These are phyloP conservation scores for Amphiprion ocellaris DNA, from an alignment of 2,113 vertebrate species.

Conservation along the genomic window DNA sequence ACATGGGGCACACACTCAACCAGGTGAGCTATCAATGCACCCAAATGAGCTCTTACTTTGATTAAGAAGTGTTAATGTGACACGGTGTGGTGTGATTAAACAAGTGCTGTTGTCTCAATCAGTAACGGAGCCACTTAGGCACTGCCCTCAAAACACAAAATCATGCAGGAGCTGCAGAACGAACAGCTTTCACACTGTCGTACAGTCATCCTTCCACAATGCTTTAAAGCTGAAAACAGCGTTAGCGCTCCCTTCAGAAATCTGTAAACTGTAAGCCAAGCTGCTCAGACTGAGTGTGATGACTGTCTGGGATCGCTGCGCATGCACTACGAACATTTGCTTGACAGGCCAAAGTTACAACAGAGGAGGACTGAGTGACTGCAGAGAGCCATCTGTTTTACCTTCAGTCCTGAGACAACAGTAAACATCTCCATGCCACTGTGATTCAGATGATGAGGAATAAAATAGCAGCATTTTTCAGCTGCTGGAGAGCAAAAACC, in stretches of 20 bases:
- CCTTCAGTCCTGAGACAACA: conserved; percentile 24
- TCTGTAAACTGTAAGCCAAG: conserved; percentile 33
- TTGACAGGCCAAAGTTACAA: conserved; percentile 47
- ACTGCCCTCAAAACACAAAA: conserved; percentile 25
- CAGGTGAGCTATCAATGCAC: too few species aligned
- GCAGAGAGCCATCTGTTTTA: conserved; percentile 55
- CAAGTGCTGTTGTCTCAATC: conserved; percentile 25
- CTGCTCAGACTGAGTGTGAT: conserved; percentile 51
- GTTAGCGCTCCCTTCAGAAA: conserved; percentile 20
- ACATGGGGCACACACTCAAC: too few species aligned
- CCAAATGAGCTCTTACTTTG: background rate
- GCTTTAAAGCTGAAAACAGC: conserved; percentile 20
- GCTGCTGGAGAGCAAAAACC: conserved; percentile 26
- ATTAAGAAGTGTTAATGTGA: conserved; percentile 25
- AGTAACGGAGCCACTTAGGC: conserved; percentile 17
- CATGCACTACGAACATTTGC: conserved; percentile 42
- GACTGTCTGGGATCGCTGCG: conserved; percentile 41
- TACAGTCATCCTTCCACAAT: conserved; percentile 8
- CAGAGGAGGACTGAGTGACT: conserved; percentile 39
- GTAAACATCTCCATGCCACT: conserved; percentile 31
- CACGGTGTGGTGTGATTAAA: conserved; percentile 16
- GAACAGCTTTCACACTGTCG: conserved; percentile 17
- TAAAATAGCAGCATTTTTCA: background rate
- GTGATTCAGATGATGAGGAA: conserved; percentile 17
- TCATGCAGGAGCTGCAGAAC: conserved; percentile 27